A percentile compares a stretch with the other conserved stretches of the same genome.
Evolutionary conservation across 2,888 invertebrate genomes (phyloP).

Genomic region (Hirtodrosophila histrioides): DNA sequence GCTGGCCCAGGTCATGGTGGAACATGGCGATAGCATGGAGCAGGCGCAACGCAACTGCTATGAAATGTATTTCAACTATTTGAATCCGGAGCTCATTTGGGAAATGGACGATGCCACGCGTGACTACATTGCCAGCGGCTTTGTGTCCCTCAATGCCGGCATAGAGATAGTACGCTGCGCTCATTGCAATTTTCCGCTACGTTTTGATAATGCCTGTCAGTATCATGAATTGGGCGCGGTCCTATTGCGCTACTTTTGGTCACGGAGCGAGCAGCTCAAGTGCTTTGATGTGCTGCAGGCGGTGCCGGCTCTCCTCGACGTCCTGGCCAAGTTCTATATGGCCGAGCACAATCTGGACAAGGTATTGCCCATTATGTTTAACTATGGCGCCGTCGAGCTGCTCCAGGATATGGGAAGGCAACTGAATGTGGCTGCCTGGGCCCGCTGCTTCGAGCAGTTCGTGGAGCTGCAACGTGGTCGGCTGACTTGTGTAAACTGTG

Average conservation of each 20-base stretch:
- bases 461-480: conserved; percentile 82
- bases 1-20: conserved; percentile 81
- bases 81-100: conserved; percentile 84
- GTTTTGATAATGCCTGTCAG: conserved; percentile 81
- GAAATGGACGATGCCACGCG: conserved; percentile 83
- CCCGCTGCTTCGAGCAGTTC: conserved; percentile 83
- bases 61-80: conserved; percentile 84
- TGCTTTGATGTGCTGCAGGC: conserved; percentile 83
- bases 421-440: conserved; percentile 79
- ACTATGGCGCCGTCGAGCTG: conserved; percentile 82
- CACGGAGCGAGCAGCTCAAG: conserved; percentile 83
- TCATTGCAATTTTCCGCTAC: conserved; percentile 83
- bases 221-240: conserved; percentile 83
- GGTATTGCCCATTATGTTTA: conserved; percentile 82
- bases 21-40: conserved; percentile 81
- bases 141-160: conserved; percentile 78
- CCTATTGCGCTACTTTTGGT: conserved; percentile 84
- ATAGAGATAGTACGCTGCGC: conserved; percentile 80
- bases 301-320: conserved; percentile 83
- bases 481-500: conserved; percentile 83
- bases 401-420: conserved; percentile 81
- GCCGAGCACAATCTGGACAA: conserved; percentile 83
- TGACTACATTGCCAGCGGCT: conserved; percentile 83
- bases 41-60: conserved; percentile 82
- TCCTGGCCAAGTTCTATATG: conserved; percentile 83